Base-by-base conservation (phyloP, 2,113 vertebrate genomes). In the Pionites leucogaster region DNA sequence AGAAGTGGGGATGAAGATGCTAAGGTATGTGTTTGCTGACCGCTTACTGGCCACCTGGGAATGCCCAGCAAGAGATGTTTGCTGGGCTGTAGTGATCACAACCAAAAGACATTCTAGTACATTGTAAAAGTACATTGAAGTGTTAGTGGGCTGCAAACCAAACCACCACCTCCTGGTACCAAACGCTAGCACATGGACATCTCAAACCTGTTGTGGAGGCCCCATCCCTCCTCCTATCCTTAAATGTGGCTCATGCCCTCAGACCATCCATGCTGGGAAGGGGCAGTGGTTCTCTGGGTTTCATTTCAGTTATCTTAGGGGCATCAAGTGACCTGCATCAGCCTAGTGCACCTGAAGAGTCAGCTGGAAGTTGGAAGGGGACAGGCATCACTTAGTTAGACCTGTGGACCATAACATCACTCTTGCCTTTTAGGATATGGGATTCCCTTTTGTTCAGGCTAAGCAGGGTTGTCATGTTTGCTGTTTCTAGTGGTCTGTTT, bases 141-240 rank as follows among this genome's bases (percentile, higher is more conserved):
- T 2, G 4, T 33, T 49, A 52, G 42, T 0, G 23, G 80, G 52
- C 47, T 59, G 18, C 33, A 0, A 3, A 72, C 4, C 29, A 72
- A 68, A 52, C 2, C 41, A 71, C 35, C 78, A 77, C 18, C n/a
- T 84, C 46, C 20, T 4, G 31, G 31, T 17, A 41, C 39, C 27
- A 29, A 55, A 50, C 2, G 0, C 44, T 13, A 75, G 15, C 29
- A 46, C 24, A 27, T 6, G 18, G 62, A 52, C 42, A 47, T 10
- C 80, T 39, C 74, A 65, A 64, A 69, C 13, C 25, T 64, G 13
- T 50, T 27, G 33, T 1, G 2, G 35, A 65, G 46, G 64, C 24
- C 25, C 11, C 44, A 44, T 53, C 28, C 52, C 41, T 72, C 57
- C 59, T 77, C 31, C 46, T 60, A 63, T 10, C 41, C 37, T 69